These are phyloP conservation scores for Corythornis vintsioides DNA, from an alignment of 2,113 vertebrate genomes.

Conservation along the genomic window DNA sequence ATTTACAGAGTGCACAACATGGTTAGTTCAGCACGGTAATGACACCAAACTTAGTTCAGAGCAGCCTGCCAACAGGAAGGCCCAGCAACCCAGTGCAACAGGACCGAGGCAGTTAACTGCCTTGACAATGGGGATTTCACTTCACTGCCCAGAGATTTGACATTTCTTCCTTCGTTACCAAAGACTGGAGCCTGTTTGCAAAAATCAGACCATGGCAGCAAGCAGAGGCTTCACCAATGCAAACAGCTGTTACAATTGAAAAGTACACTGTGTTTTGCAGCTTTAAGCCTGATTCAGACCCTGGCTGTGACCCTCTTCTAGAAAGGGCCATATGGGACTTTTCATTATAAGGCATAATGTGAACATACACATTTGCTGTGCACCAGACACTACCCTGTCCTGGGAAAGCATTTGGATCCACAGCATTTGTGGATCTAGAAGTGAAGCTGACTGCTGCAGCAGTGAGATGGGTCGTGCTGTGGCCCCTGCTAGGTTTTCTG, in stretches of 20 bases:
- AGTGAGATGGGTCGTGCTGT: neutral
- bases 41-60: neutral
- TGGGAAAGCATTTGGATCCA: neutral
- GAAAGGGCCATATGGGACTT: neutral
- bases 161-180: neutral
- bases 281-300: neutral
- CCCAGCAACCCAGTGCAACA: neutral
- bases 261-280: neutral
- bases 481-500: neutral
- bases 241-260: neutral
- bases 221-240: neutral
- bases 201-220: neutral
- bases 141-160: neutral
- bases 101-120: neutral
- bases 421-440: neutral
- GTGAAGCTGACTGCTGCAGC: neutral
- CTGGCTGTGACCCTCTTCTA: neutral
- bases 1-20: neutral
- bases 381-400: neutral
- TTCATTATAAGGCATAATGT: neutral
- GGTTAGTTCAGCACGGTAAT: neutral
- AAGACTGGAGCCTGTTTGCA: neutral
- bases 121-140: neutral
- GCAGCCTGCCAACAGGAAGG: neutral
- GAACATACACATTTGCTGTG: neutral